Conservation (phyloP, 2,888 invertebrate genomes). For the Xestia ashworthii region DNA sequence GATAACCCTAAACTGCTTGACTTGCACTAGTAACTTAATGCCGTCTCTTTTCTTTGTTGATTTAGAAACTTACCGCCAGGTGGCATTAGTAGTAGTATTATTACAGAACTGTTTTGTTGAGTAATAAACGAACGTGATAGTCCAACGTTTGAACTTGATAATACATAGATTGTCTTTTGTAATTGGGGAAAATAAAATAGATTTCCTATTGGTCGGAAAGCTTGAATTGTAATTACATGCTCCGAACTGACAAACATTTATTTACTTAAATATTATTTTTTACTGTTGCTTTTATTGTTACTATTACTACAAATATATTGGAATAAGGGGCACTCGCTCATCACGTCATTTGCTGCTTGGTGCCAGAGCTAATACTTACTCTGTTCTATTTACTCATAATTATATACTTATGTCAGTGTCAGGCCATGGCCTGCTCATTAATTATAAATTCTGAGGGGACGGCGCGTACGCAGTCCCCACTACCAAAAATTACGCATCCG, state of each 20-base stretch:
- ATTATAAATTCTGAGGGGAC: conserved; percentile 2
- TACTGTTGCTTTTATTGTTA: background rate
- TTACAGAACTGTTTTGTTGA: background rate
- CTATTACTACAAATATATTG: too few species aligned
- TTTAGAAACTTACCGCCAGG: background rate
- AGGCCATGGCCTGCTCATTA: too few species aligned
- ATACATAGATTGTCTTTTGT: background rate
- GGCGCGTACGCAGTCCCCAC: conserved; percentile 25
- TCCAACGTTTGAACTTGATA: background rate
- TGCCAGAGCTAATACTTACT: too few species aligned
- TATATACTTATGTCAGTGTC: too few species aligned
- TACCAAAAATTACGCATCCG: conserved; percentile 35
- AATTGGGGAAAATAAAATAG: background rate
- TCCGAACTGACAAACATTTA: background rate
- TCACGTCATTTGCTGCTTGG: too few species aligned
- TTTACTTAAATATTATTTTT: background rate
- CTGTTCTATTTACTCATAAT: too few species aligned
- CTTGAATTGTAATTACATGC: background rate
- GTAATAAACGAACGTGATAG: too few species aligned
- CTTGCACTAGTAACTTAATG: background rate
- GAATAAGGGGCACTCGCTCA: too few species aligned
- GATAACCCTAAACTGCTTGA: background rate
- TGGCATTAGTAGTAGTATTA: background rate
- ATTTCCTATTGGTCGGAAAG: background rate
- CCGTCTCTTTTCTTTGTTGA: background rate